A percentile compares a stretch with the other conserved stretches of the same genome.
phyloP scores from a whole-genome alignment of 2,113 vertebrate genomes.

The Gracilinanus agilis region DNA sequence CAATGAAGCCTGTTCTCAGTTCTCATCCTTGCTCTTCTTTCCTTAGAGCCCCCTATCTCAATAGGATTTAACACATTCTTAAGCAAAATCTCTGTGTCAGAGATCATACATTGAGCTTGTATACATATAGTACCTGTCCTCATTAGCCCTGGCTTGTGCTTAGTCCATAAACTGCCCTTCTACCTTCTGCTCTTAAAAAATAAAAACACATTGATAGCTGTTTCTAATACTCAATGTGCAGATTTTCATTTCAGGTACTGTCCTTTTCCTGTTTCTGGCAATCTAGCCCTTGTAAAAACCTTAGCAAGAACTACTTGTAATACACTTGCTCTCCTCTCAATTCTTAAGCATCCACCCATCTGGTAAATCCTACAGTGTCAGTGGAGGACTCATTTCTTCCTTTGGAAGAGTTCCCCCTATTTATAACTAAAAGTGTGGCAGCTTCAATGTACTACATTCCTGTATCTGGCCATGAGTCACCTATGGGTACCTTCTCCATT shows the following conservation, averaged over 20 bases:
- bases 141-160: background rate
- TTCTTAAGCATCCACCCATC: background rate
- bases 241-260: background rate
- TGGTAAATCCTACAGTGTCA: background rate
- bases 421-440: background rate
- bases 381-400: background rate
- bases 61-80: background rate
- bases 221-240: background rate
- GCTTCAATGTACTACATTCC: background rate
- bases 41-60: background rate
- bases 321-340: background rate
- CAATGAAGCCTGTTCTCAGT: background rate
- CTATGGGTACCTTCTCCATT: background rate
- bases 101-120: background rate
- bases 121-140: background rate
- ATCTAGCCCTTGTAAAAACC: background rate
- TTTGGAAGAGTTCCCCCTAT: background rate
- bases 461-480: background rate
- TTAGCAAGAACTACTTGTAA: background rate
- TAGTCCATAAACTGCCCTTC: background rate
- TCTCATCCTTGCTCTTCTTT: background rate
- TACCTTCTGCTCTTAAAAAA: background rate
- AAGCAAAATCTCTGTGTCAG: background rate
- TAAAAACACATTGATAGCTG: background rate
- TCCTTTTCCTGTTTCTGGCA: background rate